Conservation (phyloP, 1,140 invertebrate species). For the Cardiocondyla obscurior region DNA sequence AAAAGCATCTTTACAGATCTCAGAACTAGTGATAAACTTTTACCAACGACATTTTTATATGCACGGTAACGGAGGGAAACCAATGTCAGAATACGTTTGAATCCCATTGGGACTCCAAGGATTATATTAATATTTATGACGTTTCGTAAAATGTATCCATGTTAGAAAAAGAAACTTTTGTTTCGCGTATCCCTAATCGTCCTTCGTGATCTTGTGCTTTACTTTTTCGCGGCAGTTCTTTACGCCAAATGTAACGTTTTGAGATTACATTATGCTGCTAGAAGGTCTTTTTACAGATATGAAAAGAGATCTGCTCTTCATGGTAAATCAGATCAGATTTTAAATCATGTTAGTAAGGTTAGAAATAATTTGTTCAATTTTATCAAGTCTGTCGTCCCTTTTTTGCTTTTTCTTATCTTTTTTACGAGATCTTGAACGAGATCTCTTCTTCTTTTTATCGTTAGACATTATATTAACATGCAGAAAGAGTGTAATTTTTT, state of each 20-base stretch:
- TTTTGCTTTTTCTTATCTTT: too few species aligned
- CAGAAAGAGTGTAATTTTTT: neutral
- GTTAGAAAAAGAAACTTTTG: slow-evolving; percentile 37
- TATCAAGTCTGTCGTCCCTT: too few species aligned
- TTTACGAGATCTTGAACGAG: too few species aligned
- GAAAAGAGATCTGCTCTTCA: neutral
- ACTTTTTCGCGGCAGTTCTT: slow-evolving; percentile 8
- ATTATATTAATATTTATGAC: slow-evolving; percentile 47
- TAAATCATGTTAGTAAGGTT: too few species aligned
- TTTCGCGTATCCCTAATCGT: slow-evolving; percentile 33
- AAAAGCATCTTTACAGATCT: neutral
- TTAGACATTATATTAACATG: too few species aligned
- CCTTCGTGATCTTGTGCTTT: slow-evolving; percentile 32
- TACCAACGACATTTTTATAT: neutral
- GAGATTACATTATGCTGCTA: neutral
- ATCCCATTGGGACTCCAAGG: neutral
- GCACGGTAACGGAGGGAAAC: neutral
- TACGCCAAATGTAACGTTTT: neutral
- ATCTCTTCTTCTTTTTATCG: too few species aligned
- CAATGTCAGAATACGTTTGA: slow-evolving; percentile 23
- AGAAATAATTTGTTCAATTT: too few species aligned
- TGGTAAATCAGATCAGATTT: neutral
- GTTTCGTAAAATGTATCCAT: slow-evolving; percentile 24
- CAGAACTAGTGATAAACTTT: neutral
- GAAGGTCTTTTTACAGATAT: neutral